Percentiles rank a stretch among this genome's conserved stretches.
phyloP scores from a whole-genome alignment of 2,797 vertebrate species.

The Eidolon dupreanum region DNA sequence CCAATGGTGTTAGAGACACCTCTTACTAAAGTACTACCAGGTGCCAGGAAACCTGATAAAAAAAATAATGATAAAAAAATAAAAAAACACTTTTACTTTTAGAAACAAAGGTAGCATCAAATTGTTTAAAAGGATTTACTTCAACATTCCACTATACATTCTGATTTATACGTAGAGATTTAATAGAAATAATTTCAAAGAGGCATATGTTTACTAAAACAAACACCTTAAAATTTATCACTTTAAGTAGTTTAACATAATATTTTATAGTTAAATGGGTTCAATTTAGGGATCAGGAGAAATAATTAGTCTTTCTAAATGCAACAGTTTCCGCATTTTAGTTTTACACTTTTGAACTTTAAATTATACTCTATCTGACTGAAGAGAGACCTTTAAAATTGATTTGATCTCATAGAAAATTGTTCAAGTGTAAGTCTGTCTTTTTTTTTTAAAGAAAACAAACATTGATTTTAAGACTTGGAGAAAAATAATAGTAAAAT shows the following conservation, averaged over 20 bases:
- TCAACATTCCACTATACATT: neutral
- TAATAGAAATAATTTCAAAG: slow-evolving; percentile 13
- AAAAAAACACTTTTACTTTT: neutral
- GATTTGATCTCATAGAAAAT: slow-evolving; percentile 75
- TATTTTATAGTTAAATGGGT: slow-evolving; percentile 49
- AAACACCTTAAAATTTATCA: slow-evolving; percentile 8
- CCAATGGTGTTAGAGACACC: rapidly evolving
- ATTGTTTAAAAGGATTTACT: neutral
- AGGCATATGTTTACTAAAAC: slow-evolving; percentile 29
- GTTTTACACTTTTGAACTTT: slow-evolving; percentile 76
- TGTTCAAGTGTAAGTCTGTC: slow-evolving; percentile 68
- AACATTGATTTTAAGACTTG: slow-evolving; percentile 75
- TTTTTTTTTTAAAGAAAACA: slow-evolving; percentile 64
- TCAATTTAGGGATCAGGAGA: slow-evolving; percentile 51
- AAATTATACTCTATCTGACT: slow-evolving; percentile 65
- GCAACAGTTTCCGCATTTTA: slow-evolving; percentile 61
- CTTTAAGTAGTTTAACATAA: slow-evolving; percentile 22
- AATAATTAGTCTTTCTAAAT: slow-evolving; percentile 68
- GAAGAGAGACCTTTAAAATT: slow-evolving; percentile 80
- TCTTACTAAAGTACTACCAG: neutral
- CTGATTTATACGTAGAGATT: slow-evolving; percentile 18
- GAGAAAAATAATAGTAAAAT: slow-evolving; percentile 45
- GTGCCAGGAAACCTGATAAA: neutral
- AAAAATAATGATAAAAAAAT: no score
- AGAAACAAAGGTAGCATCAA: neutral